phyloP scores from a whole-genome alignment of 2,113 vertebrate species.

The Ranitomeya imitator region DNA sequence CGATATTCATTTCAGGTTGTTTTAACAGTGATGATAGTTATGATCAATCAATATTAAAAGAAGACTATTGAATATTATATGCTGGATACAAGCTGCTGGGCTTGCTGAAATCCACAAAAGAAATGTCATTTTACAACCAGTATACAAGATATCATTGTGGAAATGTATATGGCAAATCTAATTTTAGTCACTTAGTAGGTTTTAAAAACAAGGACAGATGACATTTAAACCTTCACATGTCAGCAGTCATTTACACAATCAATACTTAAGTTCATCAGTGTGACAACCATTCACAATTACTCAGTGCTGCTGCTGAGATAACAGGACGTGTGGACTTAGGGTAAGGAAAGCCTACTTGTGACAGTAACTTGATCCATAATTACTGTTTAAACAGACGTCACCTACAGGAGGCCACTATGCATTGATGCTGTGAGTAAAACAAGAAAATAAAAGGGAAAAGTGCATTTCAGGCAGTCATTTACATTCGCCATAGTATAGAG shows the following conservation, averaged over 20 bases:
- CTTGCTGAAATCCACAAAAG: background rate
- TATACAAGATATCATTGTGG: background rate
- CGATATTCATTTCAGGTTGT: no score
- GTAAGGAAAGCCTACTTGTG: background rate
- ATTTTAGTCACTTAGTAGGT: background rate
- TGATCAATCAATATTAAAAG: background rate
- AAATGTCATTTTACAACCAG: background rate
- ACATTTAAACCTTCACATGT: background rate
- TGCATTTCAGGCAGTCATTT: no score
- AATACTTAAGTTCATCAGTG: slow-evolving; percentile 12
- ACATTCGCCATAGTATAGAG: no score
- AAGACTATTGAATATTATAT: background rate
- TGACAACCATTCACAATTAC: background rate
- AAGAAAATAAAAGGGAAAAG: no score
- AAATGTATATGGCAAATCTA: background rate
- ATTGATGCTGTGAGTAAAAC: background rate
- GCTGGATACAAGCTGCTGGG: no score
- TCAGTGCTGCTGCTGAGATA: background rate
- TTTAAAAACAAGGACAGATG: slow-evolving; percentile 15
- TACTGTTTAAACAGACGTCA: background rate
- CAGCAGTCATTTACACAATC: slow-evolving; percentile 15
- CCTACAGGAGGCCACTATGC: background rate
- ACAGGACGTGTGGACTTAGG: background rate
- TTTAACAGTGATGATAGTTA: no score
- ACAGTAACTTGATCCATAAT: background rate